These are phyloP conservation scores for Enhydra lutris DNA, from an alignment of 2,113 vertebrate species.

Conservation along the genomic window DNA sequence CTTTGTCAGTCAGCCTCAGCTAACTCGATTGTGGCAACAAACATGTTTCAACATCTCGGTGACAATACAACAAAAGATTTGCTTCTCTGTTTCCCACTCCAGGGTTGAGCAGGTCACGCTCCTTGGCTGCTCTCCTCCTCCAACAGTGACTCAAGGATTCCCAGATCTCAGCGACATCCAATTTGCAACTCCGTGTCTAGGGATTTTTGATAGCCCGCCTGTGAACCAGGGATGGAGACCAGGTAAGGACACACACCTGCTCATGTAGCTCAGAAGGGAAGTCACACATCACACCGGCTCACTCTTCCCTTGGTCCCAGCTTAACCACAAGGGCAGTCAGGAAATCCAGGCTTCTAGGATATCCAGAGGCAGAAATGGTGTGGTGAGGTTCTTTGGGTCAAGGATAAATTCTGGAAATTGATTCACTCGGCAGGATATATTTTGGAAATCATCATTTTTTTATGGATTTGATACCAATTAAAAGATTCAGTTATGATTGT, in stretches of 20 bases:
- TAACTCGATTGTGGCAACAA: not conserved
- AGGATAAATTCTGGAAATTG: not conserved
- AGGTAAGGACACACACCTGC: not conserved
- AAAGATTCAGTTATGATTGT: not conserved
- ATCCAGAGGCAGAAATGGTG: not conserved
- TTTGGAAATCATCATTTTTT: not conserved
- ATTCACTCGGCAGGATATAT: not conserved
- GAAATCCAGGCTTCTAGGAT: not conserved
- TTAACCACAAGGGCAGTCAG: not conserved
- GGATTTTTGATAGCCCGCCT: not conserved
- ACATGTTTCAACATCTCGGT: not conserved
- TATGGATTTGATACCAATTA: not conserved
- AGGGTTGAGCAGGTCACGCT: not conserved
- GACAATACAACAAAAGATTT: not conserved
- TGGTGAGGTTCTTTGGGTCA: not conserved
- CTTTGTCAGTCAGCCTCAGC: not conserved
- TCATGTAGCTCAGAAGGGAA: not conserved
- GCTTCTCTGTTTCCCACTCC: not conserved
- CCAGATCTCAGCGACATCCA: not conserved
- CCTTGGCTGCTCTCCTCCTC: not conserved
- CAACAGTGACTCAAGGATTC: not conserved
- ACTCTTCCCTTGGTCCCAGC: not conserved
- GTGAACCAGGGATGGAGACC: rapidly evolving
- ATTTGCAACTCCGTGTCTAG: not conserved
- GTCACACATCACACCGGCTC: not conserved